phyloP scores from a whole-genome alignment of 1,140 invertebrate genomes.

The Drosophila lacertosa region DNA sequence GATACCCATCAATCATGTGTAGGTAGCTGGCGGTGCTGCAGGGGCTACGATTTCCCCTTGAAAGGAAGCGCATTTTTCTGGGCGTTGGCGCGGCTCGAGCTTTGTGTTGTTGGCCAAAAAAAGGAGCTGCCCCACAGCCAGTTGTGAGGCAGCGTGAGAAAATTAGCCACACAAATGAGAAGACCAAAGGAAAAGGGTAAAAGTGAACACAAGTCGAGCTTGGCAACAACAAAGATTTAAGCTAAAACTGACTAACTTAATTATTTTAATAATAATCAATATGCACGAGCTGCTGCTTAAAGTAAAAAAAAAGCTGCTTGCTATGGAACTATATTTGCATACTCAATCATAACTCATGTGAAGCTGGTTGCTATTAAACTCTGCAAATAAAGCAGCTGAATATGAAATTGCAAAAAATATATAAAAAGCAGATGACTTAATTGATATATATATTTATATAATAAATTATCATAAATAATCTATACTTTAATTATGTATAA shows the following conservation, averaged over 20 bases:
- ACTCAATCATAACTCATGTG: no score
- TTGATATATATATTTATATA: no score
- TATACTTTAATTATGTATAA: no score
- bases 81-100: constrained; percentile 70
- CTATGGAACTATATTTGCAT: no score
- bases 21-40: constrained; percentile 18
- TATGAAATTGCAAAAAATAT: no score
- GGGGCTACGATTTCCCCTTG: not conserved
- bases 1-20: constrained; percentile 73
- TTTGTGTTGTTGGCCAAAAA: constrained; percentile 52
- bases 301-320: not conserved
- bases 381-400: no score
- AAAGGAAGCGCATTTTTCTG: constrained; percentile 54
- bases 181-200: not conserved
- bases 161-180: not conserved
- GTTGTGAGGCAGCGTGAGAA: constrained; percentile 60
- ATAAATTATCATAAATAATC: no score
- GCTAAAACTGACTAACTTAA: no score
- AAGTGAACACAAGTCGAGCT: constrained; percentile 9
- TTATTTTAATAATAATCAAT: no score
- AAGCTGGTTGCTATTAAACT: no score
- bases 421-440: no score
- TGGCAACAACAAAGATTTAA: not conserved
- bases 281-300: no score
- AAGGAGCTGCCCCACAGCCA: constrained; percentile 45